Percentiles rank a stretch among this genome's conserved stretches.
phyloP scores from a whole-genome alignment of 2,888 invertebrate species.

The Drosophila melanosoma region DNA sequence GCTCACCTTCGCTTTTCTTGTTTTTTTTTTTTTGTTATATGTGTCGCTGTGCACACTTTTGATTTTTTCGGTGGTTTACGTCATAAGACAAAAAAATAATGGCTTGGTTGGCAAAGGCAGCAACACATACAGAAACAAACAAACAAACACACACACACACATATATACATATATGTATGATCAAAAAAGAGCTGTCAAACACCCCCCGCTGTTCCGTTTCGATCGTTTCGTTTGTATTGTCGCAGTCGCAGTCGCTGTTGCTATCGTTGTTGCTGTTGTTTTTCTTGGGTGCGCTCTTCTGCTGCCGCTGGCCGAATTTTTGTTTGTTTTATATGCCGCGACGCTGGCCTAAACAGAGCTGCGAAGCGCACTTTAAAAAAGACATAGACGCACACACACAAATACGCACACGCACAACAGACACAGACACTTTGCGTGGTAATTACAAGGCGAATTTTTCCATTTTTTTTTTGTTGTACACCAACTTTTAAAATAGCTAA shows the following conservation, averaged over 20 bases:
- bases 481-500: slow-evolving; percentile 17
- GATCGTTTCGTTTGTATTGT: slow-evolving; percentile 39
- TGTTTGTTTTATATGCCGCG: slow-evolving; percentile 75
- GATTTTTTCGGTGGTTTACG: slow-evolving; percentile 79
- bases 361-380: slow-evolving; percentile 63
- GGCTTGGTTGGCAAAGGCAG: slow-evolving; percentile 70
- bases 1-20: slow-evolving; percentile 66
- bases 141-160: slow-evolving; percentile 16
- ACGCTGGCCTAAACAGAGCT: slow-evolving; percentile 68
- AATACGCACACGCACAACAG: slow-evolving; percentile 4
- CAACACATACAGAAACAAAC: slow-evolving; percentile 23
- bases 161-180: slow-evolving; percentile 31
- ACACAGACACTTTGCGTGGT: slow-evolving; percentile 49
- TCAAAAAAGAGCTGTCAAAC: slow-evolving; percentile 62
- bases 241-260: slow-evolving; percentile 13
- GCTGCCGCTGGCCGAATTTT: slow-evolving; percentile 53
- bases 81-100: slow-evolving; percentile 79
- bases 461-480: slow-evolving; percentile 20
- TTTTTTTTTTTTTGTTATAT: slow-evolving; percentile 25
- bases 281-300: slow-evolving; percentile 27
- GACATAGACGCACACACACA: slow-evolving; percentile 13
- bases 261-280: slow-evolving; percentile 28
- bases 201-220: slow-evolving; percentile 42
- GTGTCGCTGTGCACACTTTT: slow-evolving; percentile 74
- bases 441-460: slow-evolving; percentile 42